phyloP scores from a whole-genome alignment of 1,140 invertebrate genomes.

The Hydropsyche tenuis region DNA sequence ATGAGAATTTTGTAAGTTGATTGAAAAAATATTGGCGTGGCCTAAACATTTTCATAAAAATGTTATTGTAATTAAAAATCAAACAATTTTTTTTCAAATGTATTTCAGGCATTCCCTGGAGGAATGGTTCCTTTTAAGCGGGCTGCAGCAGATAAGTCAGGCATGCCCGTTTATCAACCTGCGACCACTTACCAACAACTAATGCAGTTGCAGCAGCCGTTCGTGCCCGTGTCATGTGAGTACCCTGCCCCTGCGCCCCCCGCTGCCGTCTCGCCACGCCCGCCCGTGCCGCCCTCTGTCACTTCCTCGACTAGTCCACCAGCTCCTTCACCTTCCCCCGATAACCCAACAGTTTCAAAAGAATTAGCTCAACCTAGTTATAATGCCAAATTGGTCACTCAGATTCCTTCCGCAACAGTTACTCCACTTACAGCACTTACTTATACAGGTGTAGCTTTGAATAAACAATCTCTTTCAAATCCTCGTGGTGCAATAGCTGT shows the following conservation, averaged over 20 bases:
- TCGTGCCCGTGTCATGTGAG: slow-evolving; percentile 92
- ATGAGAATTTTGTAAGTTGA: slow-evolving; percentile 91
- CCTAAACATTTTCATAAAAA: no score
- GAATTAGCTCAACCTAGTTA: slow-evolving; percentile 81
- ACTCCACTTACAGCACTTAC: slow-evolving; percentile 68
- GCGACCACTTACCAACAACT: slow-evolving; percentile 92
- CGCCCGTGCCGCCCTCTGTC: slow-evolving; percentile 52
- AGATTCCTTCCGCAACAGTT: slow-evolving; percentile 48
- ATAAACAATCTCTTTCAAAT: slow-evolving; percentile 64
- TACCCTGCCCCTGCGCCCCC: slow-evolving; percentile 76
- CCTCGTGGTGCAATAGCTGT: slow-evolving; percentile 52
- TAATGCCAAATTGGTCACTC: slow-evolving; percentile 70
- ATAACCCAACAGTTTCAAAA: slow-evolving; percentile 72
- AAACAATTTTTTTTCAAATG: no score
- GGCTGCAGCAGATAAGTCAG: slow-evolving; percentile 92
- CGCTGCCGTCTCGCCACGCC: slow-evolving; percentile 60
- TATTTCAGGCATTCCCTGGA: slow-evolving; percentile 85
- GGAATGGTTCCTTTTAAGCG: slow-evolving; percentile 91
- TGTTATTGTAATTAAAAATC: no score
- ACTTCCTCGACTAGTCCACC: slow-evolving; percentile 50
- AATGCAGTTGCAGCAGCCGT: slow-evolving; percentile 93
- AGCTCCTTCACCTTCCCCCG: slow-evolving; percentile 54
- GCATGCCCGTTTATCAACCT: slow-evolving; percentile 94
- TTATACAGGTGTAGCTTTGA: slow-evolving; percentile 80
- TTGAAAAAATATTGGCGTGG: no score